phyloP scores from a whole-genome alignment of 1,140 invertebrate species.

The Hyles euphorbiae region DNA sequence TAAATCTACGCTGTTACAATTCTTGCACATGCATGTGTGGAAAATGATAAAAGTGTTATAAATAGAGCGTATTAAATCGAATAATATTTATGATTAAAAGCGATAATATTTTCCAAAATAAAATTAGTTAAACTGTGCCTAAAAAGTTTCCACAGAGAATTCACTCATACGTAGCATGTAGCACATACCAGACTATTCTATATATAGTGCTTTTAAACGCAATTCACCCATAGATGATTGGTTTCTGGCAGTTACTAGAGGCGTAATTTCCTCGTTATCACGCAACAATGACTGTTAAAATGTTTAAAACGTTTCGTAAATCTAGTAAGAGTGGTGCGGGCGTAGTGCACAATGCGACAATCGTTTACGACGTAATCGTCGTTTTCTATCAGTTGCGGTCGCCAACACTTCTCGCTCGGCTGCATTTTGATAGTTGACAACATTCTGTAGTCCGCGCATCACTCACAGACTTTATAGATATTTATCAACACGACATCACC shows the following conservation, averaged over 20 bases:
- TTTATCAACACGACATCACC: neutral
- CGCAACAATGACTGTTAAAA: slow-evolving; percentile 51
- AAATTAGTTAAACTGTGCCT: too few relatives aligned
- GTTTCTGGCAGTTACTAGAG: slow-evolving; percentile 24
- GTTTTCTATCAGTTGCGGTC: slow-evolving; percentile 71
- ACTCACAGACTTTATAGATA: slow-evolving; percentile 4
- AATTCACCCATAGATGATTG: slow-evolving; percentile 22
- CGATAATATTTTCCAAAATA: too few relatives aligned
- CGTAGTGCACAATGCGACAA: slow-evolving; percentile 64
- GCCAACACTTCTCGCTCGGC: slow-evolving; percentile 56
- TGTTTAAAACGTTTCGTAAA: slow-evolving; percentile 64
- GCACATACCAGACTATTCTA: too few relatives aligned
- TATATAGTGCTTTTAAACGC: too few relatives aligned
- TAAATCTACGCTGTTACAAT: too few relatives aligned
- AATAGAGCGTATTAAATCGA: too few relatives aligned
- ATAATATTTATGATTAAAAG: too few relatives aligned
- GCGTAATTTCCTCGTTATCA: slow-evolving; percentile 52
- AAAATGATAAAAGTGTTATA: too few relatives aligned
- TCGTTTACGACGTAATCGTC: slow-evolving; percentile 59
- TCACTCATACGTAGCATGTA: too few relatives aligned
- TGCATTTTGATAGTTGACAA: slow-evolving; percentile 37
- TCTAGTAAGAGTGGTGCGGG: slow-evolving; percentile 65
- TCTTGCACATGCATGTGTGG: too few relatives aligned
- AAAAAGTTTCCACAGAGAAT: too few relatives aligned
- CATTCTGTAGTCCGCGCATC: slow-evolving; percentile 1